Conservation (phyloP, 2,888 invertebrate genomes). For the Belgica antarctica region DNA sequence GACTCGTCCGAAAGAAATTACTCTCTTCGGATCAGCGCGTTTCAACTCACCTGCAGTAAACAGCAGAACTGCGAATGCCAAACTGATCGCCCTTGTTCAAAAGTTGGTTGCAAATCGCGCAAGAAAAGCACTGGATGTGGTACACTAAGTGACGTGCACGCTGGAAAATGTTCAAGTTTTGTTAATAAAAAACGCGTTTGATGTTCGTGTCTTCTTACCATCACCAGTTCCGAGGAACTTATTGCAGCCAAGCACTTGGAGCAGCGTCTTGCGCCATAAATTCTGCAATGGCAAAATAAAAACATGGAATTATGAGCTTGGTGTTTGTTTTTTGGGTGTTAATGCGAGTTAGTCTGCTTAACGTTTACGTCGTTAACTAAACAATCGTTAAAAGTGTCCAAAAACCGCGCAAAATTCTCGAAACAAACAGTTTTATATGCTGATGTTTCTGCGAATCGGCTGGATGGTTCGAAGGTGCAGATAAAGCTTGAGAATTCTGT, state of each 20-base stretch:
- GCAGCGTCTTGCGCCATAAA: constrained; percentile 86
- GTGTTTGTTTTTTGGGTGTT: not conserved
- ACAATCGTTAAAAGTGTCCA: not conserved
- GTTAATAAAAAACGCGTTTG: too few species aligned
- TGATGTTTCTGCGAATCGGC: not conserved
- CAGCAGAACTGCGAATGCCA: constrained; percentile 83
- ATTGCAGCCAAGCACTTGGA: constrained; percentile 87
- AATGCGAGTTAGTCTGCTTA: not conserved
- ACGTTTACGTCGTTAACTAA: not conserved
- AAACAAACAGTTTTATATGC: not conserved
- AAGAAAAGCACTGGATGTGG: constrained; percentile 93
- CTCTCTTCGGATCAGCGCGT: not conserved
- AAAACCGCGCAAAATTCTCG: not conserved
- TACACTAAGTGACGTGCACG: constrained; percentile 87
- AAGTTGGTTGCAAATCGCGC: constrained; percentile 80
- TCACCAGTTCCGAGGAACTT: constrained; percentile 86
- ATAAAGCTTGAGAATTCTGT: too few species aligned
- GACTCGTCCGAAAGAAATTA: not conserved
- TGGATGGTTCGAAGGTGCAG: not conserved
- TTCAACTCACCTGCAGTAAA: constrained; percentile 72
- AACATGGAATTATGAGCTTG: too few species aligned
- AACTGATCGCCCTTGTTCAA: constrained; percentile 93
- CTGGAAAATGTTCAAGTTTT: too few species aligned
- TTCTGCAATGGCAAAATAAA: constrained; percentile 61
- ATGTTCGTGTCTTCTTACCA: too few species aligned